Conservation (phyloP, 2,888 invertebrate species). For the Rhagonycha lutea region DNA sequence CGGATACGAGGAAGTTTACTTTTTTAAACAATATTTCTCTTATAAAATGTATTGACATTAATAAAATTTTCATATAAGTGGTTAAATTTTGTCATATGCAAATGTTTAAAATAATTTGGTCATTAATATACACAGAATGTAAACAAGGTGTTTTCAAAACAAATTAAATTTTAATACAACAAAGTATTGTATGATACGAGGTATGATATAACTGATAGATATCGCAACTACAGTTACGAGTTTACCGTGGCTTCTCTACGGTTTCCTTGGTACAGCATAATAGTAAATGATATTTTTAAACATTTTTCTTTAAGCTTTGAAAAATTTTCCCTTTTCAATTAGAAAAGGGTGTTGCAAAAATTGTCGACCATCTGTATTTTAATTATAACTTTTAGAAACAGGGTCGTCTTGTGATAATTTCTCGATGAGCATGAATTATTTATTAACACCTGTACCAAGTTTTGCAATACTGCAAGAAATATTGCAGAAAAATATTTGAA, state of each 20-base stretch:
- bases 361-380: too few species aligned
- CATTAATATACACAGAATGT: neutral
- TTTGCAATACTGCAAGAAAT: too few species aligned
- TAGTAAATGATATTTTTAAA: too few species aligned
- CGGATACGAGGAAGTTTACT: neutral
- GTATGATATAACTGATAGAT: neutral
- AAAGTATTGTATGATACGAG: neutral
- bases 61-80: neutral
- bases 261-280: neutral
- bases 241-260: neutral
- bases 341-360: too few species aligned
- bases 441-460: too few species aligned
- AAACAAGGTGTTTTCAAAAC: neutral
- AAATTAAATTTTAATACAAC: neutral
- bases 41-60: neutral
- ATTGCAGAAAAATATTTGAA: too few species aligned
- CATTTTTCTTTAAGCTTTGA: too few species aligned
- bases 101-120: neutral
- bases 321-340: too few species aligned
- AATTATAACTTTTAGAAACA: too few species aligned
- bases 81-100: neutral
- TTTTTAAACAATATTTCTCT: neutral
- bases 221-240: neutral
- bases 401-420: too few species aligned
- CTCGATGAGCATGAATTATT: too few species aligned